Evolutionary conservation across 2,888 invertebrate genomes (phyloP).

Genomic region (Drosophila borealis): DNA sequence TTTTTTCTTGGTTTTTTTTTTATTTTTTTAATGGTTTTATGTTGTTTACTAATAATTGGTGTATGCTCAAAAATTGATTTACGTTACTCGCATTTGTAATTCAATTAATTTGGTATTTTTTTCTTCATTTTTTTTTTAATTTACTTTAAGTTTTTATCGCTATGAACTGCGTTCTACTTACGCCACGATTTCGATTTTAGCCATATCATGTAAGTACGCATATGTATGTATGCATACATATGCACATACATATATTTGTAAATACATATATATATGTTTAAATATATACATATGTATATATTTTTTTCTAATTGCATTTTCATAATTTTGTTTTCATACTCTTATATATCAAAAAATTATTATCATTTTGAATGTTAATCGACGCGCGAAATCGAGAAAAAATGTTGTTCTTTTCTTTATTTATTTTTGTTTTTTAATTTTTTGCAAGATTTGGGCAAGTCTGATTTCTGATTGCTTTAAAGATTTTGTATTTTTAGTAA

Average conservation of each 20-base stretch:
- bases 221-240: constrained; percentile 46
- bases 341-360: constrained; percentile 77
- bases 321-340: constrained; percentile 22
- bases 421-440: constrained; percentile 6
- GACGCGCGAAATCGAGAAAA: constrained; percentile 69
- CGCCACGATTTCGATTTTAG: constrained; percentile 59
- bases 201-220: constrained; percentile 40
- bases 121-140: background rate
- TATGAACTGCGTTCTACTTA: constrained; percentile 71
- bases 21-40: constrained; percentile 27
- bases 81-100: constrained; percentile 40
- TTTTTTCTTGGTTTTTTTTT: constrained; percentile 11
- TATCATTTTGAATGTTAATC: constrained; percentile 74
- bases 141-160: constrained; percentile 47
- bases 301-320: constrained; percentile 35
- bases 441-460: constrained; percentile 26
- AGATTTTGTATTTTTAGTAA: constrained; percentile 16
- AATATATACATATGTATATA: constrained; percentile 20
- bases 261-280: constrained; percentile 45
- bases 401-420: constrained; percentile 2
- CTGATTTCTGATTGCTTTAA: constrained; percentile 59
- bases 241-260: constrained; percentile 31
- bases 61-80: constrained; percentile 68
- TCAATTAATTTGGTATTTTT: constrained; percentile 2
- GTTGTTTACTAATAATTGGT: constrained; percentile 67